Evolutionary conservation across 2,888 invertebrate genomes (phyloP).

Genomic region (Drosophila prolongata): DNA sequence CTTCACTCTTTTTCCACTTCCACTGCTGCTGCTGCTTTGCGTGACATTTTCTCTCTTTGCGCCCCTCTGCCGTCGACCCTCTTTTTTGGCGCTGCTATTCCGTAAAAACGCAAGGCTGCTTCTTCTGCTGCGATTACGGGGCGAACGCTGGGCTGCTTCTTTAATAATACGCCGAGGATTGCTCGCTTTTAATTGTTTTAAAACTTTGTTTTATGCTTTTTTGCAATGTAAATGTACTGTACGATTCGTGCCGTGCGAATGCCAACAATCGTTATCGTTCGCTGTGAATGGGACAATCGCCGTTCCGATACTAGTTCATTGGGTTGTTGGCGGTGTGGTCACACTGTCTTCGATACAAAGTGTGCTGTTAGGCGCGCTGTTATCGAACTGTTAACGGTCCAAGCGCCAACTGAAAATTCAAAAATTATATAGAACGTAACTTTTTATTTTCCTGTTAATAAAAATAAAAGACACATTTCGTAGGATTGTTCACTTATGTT

Average conservation of each 20-base stretch:
- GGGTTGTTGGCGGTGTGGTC: not conserved
- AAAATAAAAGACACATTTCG: conserved; percentile 22
- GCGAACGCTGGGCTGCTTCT: conserved; percentile 28
- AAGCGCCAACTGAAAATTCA: conserved; percentile 5
- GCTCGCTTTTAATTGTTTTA: conserved; percentile 67
- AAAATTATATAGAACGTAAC: not conserved
- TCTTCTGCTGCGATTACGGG: conserved; percentile 18
- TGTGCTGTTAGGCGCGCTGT: conserved; percentile 11
- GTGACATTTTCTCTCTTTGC: conserved; percentile 80
- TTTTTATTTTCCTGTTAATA: not conserved
- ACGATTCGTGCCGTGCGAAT: conserved; percentile 42
- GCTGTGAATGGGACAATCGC: conserved; percentile 12
- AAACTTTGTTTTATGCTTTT: conserved; percentile 74
- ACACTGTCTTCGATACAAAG: not conserved
- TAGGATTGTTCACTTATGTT: conserved; percentile 55
- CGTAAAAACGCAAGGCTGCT: conserved; percentile 22
- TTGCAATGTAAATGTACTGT: conserved; percentile 65
- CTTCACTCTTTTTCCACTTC: conserved; percentile 75
- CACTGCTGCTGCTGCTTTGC: conserved; percentile 69
- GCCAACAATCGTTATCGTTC: conserved; percentile 58
- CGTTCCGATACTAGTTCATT: not conserved
- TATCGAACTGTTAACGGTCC: not conserved
- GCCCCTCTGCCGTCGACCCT: conserved; percentile 58
- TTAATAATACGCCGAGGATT: conserved; percentile 41
- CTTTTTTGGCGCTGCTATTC: conserved; percentile 44